Base-by-base conservation (phyloP, 2,797 vertebrate genomes). In the Cottoperca gobio region DNA sequence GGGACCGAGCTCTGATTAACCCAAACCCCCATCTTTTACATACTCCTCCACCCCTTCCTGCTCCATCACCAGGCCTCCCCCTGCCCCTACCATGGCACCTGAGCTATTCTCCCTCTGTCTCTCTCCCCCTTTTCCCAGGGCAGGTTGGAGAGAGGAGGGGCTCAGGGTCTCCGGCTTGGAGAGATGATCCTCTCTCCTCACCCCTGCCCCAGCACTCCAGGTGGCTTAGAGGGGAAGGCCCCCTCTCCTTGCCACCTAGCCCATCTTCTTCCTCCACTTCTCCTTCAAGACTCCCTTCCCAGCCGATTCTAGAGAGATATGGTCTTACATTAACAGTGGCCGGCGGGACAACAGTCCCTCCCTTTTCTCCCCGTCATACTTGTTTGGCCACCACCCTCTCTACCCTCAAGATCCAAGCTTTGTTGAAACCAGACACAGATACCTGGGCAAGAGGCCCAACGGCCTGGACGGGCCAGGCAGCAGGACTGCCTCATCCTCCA, bases 201-300 rank as follows among this genome's bases (percentile, higher is more conserved):
- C 11, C 85, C 35, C 49, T 92, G 63, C 79, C 90, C 67, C 93
- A 93, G 63, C 92, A 91, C 81, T 91, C 93, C 52, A 89, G 92
- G 61, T 95, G 95, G 94, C 86, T 93, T 19, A 81, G 90, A 74
- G 86, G 89, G 4, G 92, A 95, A 11, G 75, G 87, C 10, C 65
- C 91, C 0, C 82, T 94, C 37, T 78, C 89, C 19, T 58, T 94
- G 63, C 92, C 91, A n/a, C 91, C 92, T 1, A 76, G 91, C 13
- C 82, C 90, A 33, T 82, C 92, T 7, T 91, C 94, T 55, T 88
- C 92, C n/a, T 80, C 93, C 21, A 31, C 91, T 11, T 76, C 42
- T 90, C 93, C 2, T 96, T 95, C 81, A 95, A 95, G 79, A 88
- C 88, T 54, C 91, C 90, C 69, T 94, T 91, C 76, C 88, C 90